Evolutionary conservation across 2,113 vertebrate species (phyloP).

Genomic region (Cyanistes caeruleus): DNA sequence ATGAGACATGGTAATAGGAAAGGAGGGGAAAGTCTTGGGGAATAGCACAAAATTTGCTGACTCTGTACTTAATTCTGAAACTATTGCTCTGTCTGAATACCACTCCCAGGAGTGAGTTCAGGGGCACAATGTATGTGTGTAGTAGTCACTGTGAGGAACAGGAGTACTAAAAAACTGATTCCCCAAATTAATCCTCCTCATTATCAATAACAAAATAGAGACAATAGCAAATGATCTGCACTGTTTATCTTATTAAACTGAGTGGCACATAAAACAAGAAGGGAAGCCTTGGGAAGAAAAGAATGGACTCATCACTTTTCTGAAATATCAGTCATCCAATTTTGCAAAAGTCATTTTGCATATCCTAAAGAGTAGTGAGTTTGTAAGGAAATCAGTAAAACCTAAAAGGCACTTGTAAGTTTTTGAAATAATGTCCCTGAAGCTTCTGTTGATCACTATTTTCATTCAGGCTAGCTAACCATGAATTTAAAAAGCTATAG

Average conservation of each 20-base stretch:
- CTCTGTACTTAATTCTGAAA: neutral
- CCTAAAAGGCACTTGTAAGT: neutral
- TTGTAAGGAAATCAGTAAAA: neutral
- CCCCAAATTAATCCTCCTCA: neutral
- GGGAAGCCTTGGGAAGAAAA: neutral
- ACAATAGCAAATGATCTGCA: neutral
- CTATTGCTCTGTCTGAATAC: neutral
- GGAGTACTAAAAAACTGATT: neutral
- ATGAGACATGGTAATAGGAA: neutral
- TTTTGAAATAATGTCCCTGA: neutral
- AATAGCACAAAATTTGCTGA: neutral
- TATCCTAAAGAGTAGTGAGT: neutral
- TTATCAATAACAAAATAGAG: neutral
- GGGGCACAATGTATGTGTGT: neutral
- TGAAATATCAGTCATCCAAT: neutral
- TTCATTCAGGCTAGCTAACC: neutral
- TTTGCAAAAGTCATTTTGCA: neutral
- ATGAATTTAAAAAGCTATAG: neutral
- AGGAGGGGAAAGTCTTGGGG: neutral
- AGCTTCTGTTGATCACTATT: neutral
- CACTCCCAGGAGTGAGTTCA: neutral
- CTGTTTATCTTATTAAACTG: neutral
- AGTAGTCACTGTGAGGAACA: neutral
- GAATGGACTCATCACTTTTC: neutral
- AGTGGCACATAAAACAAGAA: neutral